Base-by-base conservation (phyloP, 2,888 invertebrate species). In the Philereme transversata region DNA sequence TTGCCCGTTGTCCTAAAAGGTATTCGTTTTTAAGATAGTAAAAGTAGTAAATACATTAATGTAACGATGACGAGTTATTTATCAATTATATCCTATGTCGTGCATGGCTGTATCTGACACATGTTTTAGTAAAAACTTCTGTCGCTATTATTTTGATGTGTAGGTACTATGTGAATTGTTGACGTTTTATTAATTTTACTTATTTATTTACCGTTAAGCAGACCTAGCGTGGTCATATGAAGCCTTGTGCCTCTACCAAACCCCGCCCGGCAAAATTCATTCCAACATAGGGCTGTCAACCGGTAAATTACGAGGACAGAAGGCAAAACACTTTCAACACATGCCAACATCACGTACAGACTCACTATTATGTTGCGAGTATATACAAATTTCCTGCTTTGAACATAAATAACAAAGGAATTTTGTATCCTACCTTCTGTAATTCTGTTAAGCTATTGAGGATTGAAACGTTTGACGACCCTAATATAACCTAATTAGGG, bases 271-370 rank as follows among this genome's bases (percentile, higher is more conserved):
- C 63, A 56, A 60, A 73, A 72, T 72, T 73, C 73, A 76, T 76
- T 76, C 74, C 75, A 70, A 71, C 72, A 68, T 66, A 70, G 62
- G 50, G 67, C 66, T 64, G 61, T 67, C 75, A 72, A 54, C 72
- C 75, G 73, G 75, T 69, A 75, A 75, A 75, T 77, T 74, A 73
- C 67, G 62, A 67, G 70, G 63, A 72, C 67, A 66, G 71, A 71
- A 62, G 55, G 55, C 62, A 67, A 65, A 69, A 67, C 59, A 62
- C 51, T 67, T 60, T 57, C 51, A 59, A 58, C 64, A 65, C 56
- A 62, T 59, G 65, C 62, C 67, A 65, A 36, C 48, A 38, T 57
- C 57, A 57, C 52, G 60, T 49, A 46, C 34, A 52, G 44, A 44
- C 56, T 52, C 56, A 44, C 56, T 56, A 60, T 49, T 59, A 68